phyloP scores from a whole-genome alignment of 2,113 vertebrate species.

The Percopsis transmontana region DNA sequence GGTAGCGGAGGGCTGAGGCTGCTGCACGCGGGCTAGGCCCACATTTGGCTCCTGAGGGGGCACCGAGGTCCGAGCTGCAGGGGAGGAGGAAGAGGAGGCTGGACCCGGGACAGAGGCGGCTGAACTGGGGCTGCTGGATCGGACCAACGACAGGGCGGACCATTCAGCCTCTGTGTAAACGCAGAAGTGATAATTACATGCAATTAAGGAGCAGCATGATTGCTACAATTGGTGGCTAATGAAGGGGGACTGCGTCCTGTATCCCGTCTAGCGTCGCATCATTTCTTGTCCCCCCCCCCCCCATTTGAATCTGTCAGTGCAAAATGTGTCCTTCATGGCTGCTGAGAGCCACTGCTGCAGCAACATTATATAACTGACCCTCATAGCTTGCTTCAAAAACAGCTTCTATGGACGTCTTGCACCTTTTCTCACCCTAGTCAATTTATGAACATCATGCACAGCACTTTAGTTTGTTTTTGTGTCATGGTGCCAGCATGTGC shows the following conservation, averaged over 20 bases:
- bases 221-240: conserved; percentile 11
- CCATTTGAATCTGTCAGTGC: conserved; percentile 50
- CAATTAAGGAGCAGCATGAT: conserved; percentile 29
- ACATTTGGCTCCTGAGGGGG: conserved; percentile 36
- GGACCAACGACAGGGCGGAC: conserved; percentile 35
- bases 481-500: too few relatives aligned
- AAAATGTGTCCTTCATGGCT: conserved; percentile 74
- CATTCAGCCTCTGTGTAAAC: conserved; percentile 58
- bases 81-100: conserved; percentile 14
- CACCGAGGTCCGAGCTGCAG: conserved; percentile 36
- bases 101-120: conserved; percentile 48
- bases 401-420: background rate
- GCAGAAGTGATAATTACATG: conserved; percentile 22
- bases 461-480: background rate
- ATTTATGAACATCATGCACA: too few relatives aligned
- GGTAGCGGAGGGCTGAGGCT: conserved; percentile 46
- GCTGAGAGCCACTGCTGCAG: conserved; percentile 72
- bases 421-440: background rate
- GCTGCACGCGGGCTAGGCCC: conserved; percentile 51
- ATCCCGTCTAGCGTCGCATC: conserved; percentile 56
- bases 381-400: background rate
- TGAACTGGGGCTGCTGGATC: conserved; percentile 36
- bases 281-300: conserved; percentile 40
- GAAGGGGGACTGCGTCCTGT: conserved; percentile 31
- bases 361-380: conserved; percentile 64